These are phyloP conservation scores for Heliconius ethilla DNA, from an alignment of 2,888 invertebrate species.

Conservation along the genomic window DNA sequence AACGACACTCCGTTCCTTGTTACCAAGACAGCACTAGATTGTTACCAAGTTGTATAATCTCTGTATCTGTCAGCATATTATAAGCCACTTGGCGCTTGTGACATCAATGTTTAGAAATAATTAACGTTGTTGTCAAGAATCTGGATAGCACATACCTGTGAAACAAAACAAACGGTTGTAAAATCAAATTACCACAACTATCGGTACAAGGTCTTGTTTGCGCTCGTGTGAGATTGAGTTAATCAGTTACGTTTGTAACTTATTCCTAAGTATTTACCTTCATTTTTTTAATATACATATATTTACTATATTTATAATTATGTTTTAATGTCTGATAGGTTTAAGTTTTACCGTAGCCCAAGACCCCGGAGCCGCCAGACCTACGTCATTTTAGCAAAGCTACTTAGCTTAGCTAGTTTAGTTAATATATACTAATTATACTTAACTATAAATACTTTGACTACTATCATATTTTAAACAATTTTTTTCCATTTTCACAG, in stretches of 20 bases:
- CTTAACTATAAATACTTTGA: too few relatives aligned
- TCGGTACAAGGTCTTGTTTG: slow-evolving; percentile 8
- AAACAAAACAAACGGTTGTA: slow-evolving; percentile 6
- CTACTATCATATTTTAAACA: not conserved
- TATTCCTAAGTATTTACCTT: not conserved
- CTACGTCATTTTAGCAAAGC: too few relatives aligned
- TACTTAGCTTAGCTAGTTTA: too few relatives aligned
- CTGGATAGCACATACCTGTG: slow-evolving; percentile 13
- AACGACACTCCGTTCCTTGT: too few relatives aligned
- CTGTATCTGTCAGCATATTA: not conserved
- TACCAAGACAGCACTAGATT: too few relatives aligned
- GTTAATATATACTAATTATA: too few relatives aligned
- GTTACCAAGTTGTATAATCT: too few relatives aligned
- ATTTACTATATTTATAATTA: too few relatives aligned
- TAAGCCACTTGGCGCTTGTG: not conserved
- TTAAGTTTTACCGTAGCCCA: too few relatives aligned
- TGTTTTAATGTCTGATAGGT: too few relatives aligned
- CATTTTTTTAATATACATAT: not conserved
- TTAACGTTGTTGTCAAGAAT: not conserved
- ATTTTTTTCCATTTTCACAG: slow-evolving; percentile 79
- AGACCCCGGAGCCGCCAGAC: too few relatives aligned
- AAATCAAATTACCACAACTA: slow-evolving; percentile 9
- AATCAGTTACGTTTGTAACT: not conserved
- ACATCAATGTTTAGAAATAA: slow-evolving; percentile 18
- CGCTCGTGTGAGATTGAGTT: not conserved